phyloP scores from a whole-genome alignment of 2,797 vertebrate genomes.

The Argyrosomus regius region DNA sequence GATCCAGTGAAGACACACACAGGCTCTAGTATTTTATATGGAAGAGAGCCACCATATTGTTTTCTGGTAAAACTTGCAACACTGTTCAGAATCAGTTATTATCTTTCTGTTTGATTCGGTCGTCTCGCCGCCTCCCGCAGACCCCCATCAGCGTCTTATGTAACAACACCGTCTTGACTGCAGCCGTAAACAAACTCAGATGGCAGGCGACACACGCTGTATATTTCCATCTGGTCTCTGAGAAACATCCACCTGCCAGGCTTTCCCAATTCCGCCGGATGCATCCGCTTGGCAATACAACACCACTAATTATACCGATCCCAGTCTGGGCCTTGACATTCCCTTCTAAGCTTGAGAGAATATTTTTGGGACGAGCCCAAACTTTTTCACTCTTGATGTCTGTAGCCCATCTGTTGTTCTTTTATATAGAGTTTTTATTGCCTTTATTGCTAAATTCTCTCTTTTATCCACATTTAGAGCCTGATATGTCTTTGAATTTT shows the following conservation, averaged over 20 bases:
- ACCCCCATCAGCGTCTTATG: constrained; percentile 30
- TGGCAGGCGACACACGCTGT: constrained; percentile 50
- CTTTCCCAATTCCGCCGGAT: constrained; percentile 72
- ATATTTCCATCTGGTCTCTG: constrained; percentile 70
- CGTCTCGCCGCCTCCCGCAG: constrained; percentile 20
- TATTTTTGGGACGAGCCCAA: constrained; percentile 63
- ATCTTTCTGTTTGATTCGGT: constrained; percentile 3
- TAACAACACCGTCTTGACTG: constrained; percentile 47
- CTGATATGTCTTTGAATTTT: constrained; percentile 27
- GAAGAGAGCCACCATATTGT: background rate
- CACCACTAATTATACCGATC: constrained; percentile 82
- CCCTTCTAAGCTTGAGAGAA: constrained; percentile 63
- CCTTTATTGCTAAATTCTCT: constrained; percentile 26
- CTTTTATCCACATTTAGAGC: constrained; percentile 42
- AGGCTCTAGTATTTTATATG: too few relatives aligned
- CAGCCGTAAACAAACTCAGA: constrained; percentile 66
- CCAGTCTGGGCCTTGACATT: constrained; percentile 76
- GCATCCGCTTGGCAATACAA: constrained; percentile 71
- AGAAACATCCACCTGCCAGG: constrained; percentile 74
- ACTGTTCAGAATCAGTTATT: background rate
- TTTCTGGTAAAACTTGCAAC: background rate
- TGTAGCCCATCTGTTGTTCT: constrained; percentile 61
- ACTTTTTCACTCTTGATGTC: constrained; percentile 66
- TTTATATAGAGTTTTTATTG: constrained; percentile 54
- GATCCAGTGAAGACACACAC: too few relatives aligned